A percentile compares a stretch with the other conserved stretches of the same genome.
phyloP scores from a whole-genome alignment of 2,888 invertebrate species.

The Cenopis cana region DNA sequence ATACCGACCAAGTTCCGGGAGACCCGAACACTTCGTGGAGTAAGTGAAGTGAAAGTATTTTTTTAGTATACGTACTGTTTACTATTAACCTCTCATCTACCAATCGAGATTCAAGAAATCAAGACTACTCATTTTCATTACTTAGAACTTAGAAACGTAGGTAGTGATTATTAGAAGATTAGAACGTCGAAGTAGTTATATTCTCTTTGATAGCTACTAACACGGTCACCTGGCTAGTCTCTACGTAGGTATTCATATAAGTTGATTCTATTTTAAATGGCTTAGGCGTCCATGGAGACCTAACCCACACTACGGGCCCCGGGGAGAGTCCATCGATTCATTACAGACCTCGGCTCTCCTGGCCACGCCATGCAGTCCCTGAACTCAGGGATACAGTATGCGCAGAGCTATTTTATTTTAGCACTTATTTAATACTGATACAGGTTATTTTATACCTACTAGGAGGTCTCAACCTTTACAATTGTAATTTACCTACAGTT shows the following conservation, averaged over 20 bases:
- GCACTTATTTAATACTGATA: neutral
- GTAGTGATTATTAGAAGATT: too few species aligned
- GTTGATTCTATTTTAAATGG: slow-evolving; percentile 26
- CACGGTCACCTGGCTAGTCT: neutral
- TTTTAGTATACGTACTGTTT: too few species aligned
- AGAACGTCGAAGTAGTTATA: too few species aligned
- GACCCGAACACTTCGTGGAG: neutral
- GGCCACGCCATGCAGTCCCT: slow-evolving; percentile 49
- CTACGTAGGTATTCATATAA: neutral
- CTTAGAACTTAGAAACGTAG: too few species aligned
- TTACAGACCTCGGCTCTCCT: slow-evolving; percentile 61
- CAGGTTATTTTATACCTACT: too few species aligned
- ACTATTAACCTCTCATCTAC: too few species aligned
- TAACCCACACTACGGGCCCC: slow-evolving; percentile 55
- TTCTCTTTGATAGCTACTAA: too few species aligned
- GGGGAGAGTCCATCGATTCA: slow-evolving; percentile 65
- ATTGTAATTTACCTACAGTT: too few species aligned
- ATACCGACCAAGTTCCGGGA: too few species aligned
- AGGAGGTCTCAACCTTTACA: too few species aligned
- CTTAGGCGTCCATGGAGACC: slow-evolving; percentile 48
- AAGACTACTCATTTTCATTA: too few species aligned
- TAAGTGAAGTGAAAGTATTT: neutral
- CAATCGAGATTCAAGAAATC: too few species aligned
- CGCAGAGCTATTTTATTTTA: slow-evolving; percentile 12
- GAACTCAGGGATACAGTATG: slow-evolving; percentile 44